Base-by-base conservation (phyloP, 2,888 invertebrate species). In the Neocrepidodera transversa region DNA sequence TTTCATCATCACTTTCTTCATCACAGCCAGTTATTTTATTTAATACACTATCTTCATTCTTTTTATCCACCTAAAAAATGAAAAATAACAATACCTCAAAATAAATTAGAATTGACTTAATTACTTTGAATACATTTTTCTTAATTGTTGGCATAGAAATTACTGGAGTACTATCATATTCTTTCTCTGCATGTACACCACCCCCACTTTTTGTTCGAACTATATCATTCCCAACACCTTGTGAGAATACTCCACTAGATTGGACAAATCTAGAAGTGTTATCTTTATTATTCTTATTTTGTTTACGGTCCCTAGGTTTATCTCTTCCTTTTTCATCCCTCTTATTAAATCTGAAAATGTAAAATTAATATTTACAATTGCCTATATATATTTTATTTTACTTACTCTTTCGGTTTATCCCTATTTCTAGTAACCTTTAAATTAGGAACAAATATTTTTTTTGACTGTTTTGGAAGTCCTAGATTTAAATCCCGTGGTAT, bases 361-460 rank as follows among this genome's bases (percentile, higher is more conserved):
- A 43, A 58, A 40, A 28, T 28, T 32, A 4, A 13, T 13, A 11
- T 13, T 32, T 10, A 23, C 18, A 20, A 23, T 49, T 13, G 26
- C 3, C 16, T 38, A 7, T 14, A 16, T n/a, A 32, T n/a, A 17
- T 23, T 6, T 5, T 42, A 18, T 11, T 14, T 14, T 35, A 59
- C 69, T 71, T 64, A 74, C 71, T 71, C 73, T 67, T 73, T 75
- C 14, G 67, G 40, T 64, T 70, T 75, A 32, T 75, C 71, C 52
- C 76, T 77, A 58, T 73, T 75, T 61, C 79, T 66, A n/a, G 73
- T 60, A 13, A 70, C 76, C 64, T 77, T 77, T 54, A 79, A 54
- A 69, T 79, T 79, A 35, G 78, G 78, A 23, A 71, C 67, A 65
- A 73, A 78, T 11, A 70, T 63, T 65, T 74, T 77, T 60, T 77